Percentiles rank a stretch among this genome's conserved stretches.
Conservation (phyloP, 2,113 vertebrate genomes). For the Aix galericulata region DNA sequence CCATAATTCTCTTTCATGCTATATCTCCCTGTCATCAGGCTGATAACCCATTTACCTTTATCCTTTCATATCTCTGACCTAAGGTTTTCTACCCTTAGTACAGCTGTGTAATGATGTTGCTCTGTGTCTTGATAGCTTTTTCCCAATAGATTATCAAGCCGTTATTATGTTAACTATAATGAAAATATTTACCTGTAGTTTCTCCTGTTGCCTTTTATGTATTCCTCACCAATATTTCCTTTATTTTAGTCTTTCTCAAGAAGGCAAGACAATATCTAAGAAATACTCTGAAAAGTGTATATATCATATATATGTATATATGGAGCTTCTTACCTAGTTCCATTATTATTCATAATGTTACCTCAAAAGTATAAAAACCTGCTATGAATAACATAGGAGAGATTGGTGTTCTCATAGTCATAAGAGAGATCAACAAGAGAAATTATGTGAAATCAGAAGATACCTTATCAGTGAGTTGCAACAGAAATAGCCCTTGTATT, state of each 20-base stretch:
- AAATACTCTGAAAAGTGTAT: neutral
- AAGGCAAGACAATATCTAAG: neutral
- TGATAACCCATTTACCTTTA: neutral
- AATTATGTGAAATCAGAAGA: neutral
- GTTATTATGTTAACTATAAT: neutral
- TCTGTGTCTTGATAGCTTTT: neutral
- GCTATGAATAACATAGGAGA: neutral
- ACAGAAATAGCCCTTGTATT: neutral
- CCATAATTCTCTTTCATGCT: neutral
- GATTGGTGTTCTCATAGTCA: slow-evolving; percentile 11
- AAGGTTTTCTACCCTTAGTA: neutral
- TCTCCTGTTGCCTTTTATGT: neutral
- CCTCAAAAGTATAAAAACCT: neutral
- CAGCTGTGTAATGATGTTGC: neutral
- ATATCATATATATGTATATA: neutral
- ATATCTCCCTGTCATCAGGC: neutral
- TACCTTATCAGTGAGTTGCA: neutral
- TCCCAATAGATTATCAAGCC: neutral
- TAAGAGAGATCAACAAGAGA: neutral
- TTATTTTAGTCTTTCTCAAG: neutral
- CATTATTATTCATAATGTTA: neutral
- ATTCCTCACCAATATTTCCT: neutral
- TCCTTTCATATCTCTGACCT: neutral
- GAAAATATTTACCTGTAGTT: neutral
- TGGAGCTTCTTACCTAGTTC: neutral